Conservation (phyloP, 2,113 vertebrate species). For the Tragelaphus imberbis region DNA sequence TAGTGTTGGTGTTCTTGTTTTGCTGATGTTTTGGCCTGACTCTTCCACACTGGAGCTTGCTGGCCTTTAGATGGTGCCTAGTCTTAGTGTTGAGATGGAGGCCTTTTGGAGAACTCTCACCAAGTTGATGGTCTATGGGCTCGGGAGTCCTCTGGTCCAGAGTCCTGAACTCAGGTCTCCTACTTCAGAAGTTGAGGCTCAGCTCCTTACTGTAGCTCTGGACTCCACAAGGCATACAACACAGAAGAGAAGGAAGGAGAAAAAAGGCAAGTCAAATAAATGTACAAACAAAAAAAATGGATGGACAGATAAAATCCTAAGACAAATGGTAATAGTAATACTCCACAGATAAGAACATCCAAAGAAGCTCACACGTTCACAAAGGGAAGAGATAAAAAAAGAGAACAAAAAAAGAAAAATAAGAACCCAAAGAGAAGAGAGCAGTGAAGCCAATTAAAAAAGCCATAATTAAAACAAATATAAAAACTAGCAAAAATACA, state of each 20-base stretch:
- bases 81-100: background rate
- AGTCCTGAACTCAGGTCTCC: background rate
- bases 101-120: background rate
- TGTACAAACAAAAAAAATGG: background rate
- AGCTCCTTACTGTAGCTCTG: too few species aligned
- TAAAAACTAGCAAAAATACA: background rate
- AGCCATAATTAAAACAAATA: background rate
- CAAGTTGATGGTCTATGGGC: background rate
- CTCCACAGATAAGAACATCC: background rate
- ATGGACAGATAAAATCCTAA: background rate
- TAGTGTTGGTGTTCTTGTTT: background rate
- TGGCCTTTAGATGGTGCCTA: background rate
- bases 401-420: background rate
- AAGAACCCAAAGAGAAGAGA: background rate
- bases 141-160: background rate
- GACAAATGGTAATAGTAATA: background rate
- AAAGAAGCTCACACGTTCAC: accelerated
- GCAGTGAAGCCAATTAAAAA: background rate
- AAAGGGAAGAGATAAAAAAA: background rate
- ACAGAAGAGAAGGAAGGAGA: too few species aligned
- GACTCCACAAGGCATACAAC: too few species aligned
- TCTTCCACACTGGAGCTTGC: background rate
- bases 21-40: too few species aligned
- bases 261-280: background rate
- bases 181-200: background rate